These are phyloP conservation scores for Cyrtonyx montezumae DNA, from an alignment of 2,113 vertebrate species.

Conservation along the genomic window DNA sequence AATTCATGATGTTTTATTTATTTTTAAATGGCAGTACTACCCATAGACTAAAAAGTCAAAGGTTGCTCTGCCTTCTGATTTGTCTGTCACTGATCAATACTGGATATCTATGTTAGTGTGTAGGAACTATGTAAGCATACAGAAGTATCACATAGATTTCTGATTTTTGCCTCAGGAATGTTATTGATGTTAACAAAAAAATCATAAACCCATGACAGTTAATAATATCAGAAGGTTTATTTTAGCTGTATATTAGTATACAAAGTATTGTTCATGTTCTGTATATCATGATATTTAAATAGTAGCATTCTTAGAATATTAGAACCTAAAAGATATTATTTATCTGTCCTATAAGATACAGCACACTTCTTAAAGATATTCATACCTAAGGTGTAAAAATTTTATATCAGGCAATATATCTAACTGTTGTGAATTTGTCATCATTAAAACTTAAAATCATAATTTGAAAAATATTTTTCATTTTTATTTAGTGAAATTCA, in stretches of 20 bases:
- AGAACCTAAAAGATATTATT: background rate
- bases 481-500: background rate
- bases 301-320: background rate
- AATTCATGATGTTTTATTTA: background rate
- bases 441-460: background rate
- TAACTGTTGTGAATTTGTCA: background rate
- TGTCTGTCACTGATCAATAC: background rate
- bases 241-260: background rate
- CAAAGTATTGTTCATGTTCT: background rate
- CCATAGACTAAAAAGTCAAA: background rate
- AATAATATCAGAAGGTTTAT: background rate
- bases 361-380: background rate
- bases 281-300: background rate
- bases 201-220: too few species aligned
- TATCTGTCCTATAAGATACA: background rate
- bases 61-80: background rate
- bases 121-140: background rate
- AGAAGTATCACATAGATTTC: background rate
- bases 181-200: background rate
- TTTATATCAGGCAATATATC: too few species aligned
- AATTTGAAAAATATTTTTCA: background rate
- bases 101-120: background rate
- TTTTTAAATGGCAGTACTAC: background rate
- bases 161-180: background rate
- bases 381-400: too few species aligned